Evolutionary conservation across 2,113 vertebrate species (phyloP).

Genomic region (Harpagus bidentatus): DNA sequence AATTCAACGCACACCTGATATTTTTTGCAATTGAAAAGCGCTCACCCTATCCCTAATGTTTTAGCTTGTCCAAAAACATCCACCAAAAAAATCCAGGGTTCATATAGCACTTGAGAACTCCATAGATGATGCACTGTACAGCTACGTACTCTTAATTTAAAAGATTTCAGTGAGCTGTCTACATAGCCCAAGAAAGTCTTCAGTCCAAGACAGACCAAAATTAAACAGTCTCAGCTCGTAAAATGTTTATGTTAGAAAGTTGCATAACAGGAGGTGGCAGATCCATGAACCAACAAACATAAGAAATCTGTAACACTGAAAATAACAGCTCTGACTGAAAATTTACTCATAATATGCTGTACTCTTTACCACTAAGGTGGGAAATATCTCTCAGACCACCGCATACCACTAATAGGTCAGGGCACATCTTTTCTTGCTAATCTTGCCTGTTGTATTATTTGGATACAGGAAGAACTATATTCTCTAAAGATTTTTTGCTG

Average conservation of each 20-base stretch:
- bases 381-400: not conserved
- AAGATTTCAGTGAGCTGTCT: not conserved
- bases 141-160: not conserved
- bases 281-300: not conserved
- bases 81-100: not conserved
- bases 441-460: not conserved
- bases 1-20: not conserved
- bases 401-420: not conserved
- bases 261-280: not conserved
- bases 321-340: not conserved
- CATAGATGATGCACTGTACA: not conserved
- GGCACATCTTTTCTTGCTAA: not conserved
- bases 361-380: not conserved
- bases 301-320: not conserved
- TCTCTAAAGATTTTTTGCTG: not conserved
- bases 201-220: not conserved
- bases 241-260: not conserved
- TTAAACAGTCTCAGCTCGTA: not conserved
- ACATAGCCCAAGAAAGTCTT: not conserved
- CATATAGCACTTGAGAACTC: not conserved
- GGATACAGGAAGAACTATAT: not conserved
- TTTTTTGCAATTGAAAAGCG: not conserved
- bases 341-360: not conserved
- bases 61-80: not conserved
- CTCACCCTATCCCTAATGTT: not conserved